Evolutionary conservation across 2,888 invertebrate species (phyloP), one percentile per base, ranked within the genome.

Genomic region (Cosmia trapezina): DNA sequence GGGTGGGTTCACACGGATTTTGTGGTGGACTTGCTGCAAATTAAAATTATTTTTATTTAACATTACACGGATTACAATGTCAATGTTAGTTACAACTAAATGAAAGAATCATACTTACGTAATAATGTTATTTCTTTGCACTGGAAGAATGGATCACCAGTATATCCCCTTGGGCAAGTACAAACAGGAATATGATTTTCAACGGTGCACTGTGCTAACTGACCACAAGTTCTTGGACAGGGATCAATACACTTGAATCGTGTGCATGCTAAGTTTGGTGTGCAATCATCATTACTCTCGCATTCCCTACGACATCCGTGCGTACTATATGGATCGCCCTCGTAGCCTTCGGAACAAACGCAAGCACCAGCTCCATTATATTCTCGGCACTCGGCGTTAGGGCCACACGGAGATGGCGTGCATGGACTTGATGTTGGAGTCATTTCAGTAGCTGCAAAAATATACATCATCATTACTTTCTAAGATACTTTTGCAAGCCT

Each of bases 311-410:
- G 97, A 88, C 98, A 98, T 71, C 97, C 98, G 71, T 96, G 95
- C 54, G 96, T 94, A 87, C 98, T 98, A 86, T 98, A 98, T 1
- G 98, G 98, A 93, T 98, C 98, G 49, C 98, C 98, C 86, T 98
- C 97, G 86, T 97, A 98, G 41, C 98, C 98, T 70, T 97, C 96
- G 9, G 97, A 97, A 89, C 98, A 98, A 45, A 97, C 97, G 89
- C 98, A 99, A 53, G 98, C 98, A n/a, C 98, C 98, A 0, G 98
- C 98, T 17, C 98, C 98, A 87, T 98, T 98, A 81, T 97, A 96
- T 92, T 98, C 98, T 11, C 98, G 97, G 87, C 98, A 98, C 92
- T 98, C 98, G 4, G 98, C 98, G 87, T 98, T 98, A 8, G 97
- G 98, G 54, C 98, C 98, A 89, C 98, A 98, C 3, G 98, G 98